These are phyloP conservation scores for Hirtodrosophila trivittata DNA, from an alignment of 2,888 invertebrate species.

Conservation along the genomic window DNA sequence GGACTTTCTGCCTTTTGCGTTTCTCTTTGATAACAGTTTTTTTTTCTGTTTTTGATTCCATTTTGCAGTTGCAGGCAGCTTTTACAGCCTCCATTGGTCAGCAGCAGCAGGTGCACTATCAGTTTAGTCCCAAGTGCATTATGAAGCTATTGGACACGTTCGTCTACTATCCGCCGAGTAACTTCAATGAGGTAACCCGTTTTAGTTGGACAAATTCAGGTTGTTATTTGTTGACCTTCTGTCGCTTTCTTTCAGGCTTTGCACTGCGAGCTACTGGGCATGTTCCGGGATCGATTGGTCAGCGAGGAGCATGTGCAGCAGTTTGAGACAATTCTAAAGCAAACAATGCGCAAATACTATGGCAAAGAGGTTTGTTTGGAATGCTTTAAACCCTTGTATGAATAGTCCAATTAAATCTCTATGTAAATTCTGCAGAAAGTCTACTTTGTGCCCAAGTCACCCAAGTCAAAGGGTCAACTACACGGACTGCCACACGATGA, in stretches of 20 bases:
- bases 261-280: conserved; percentile 89
- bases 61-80: conserved; percentile 75
- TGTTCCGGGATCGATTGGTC: conserved; percentile 90
- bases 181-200: conserved; percentile 80
- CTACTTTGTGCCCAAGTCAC: conserved; percentile 81
- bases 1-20: neutral
- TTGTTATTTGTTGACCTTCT: too few relatives aligned
- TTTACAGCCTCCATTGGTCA: conserved; percentile 62
- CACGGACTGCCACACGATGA: conserved; percentile 85
- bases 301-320: conserved; percentile 87
- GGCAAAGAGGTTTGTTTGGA: conserved; percentile 76
- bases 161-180: conserved; percentile 78
- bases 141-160: conserved; percentile 81
- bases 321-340: conserved; percentile 87
- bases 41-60: too few relatives aligned
- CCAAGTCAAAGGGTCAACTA: conserved; percentile 73
- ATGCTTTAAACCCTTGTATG: neutral
- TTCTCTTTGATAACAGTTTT: neutral
- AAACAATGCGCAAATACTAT: conserved; percentile 83
- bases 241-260: conserved; percentile 86
- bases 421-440: conserved; percentile 68
- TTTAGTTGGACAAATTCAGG: conserved; percentile 1
- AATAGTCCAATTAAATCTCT: neutral
- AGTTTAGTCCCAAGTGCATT: conserved; percentile 83
- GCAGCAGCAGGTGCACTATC: conserved; percentile 78